Percentiles rank a stretch among this genome's conserved stretches.
Evolutionary conservation across 2,888 invertebrate genomes (phyloP).

Genomic region (Ctena decussata): DNA sequence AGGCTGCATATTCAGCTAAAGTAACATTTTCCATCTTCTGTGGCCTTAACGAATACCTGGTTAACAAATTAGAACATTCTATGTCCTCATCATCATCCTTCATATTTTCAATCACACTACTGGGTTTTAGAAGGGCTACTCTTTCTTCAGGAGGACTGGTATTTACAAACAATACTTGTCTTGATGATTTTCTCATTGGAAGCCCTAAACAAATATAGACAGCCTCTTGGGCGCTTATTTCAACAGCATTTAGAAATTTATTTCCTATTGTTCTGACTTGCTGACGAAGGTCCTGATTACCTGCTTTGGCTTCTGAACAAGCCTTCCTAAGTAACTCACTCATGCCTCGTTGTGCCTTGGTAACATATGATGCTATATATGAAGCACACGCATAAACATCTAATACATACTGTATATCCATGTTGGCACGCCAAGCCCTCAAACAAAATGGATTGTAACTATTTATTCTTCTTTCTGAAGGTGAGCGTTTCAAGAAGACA

Average conservation of each 20-base stretch:
- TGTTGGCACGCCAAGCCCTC: conserved; percentile 37
- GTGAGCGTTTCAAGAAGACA: conserved; percentile 40
- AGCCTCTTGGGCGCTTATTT: conserved; percentile 63
- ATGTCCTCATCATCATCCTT: conserved; percentile 51
- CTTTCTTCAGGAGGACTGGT: conserved; percentile 65
- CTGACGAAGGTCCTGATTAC: conserved; percentile 41
- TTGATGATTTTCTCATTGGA: conserved; percentile 57
- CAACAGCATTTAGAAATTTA: conserved; percentile 56
- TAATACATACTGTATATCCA: conserved; percentile 27
- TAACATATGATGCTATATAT: conserved; percentile 57
- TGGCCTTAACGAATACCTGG: conserved; percentile 40
- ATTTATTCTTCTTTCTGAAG: conserved; percentile 37
- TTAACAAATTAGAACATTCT: conserved; percentile 46
- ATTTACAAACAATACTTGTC: conserved; percentile 62
- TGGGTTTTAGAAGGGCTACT: conserved; percentile 21
- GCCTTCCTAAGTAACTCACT: conserved; percentile 58
- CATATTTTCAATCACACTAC: conserved; percentile 34
- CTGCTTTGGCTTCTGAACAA: conserved; percentile 40
- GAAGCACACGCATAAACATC: conserved; percentile 53
- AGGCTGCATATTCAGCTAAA: conserved; percentile 51
- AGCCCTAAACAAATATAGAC: conserved; percentile 66
- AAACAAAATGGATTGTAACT: conserved; percentile 37
- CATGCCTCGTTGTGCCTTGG: conserved; percentile 60
- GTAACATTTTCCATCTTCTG: conserved; percentile 29
- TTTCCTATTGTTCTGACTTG: conserved; percentile 38